A percentile compares a stretch with the other conserved stretches of the same genome.
phyloP scores from a whole-genome alignment of 1,140 invertebrate species.

The Onthophagus taurus region DNA sequence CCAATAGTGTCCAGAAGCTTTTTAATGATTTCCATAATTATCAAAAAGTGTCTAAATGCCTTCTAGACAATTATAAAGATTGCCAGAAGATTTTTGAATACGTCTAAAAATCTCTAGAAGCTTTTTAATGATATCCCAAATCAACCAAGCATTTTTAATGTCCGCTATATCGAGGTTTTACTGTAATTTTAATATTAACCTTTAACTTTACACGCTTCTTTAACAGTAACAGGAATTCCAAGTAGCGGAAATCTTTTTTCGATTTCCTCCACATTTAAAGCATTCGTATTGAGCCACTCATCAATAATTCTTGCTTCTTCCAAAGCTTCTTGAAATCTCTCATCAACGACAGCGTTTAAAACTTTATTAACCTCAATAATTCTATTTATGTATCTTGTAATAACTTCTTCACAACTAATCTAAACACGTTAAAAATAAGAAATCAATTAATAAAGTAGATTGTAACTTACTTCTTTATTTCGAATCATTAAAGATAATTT shows the following conservation, averaged over 20 bases:
- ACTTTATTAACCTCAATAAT: constrained; percentile 70
- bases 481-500: constrained; percentile 37
- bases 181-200: too few relatives aligned
- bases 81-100: too few relatives aligned
- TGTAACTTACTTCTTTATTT: constrained; percentile 41
- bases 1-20: too few relatives aligned
- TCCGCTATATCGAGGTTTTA: too few relatives aligned
- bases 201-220: constrained; percentile 46
- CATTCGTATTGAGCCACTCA: constrained; percentile 37
- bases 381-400: constrained; percentile 63
- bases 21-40: too few relatives aligned
- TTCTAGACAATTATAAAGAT: too few relatives aligned
- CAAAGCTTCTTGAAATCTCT: constrained; percentile 64
- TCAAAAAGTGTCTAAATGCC: too few relatives aligned
- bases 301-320: constrained; percentile 67
- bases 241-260: constrained; percentile 50
- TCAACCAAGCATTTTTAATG: too few relatives aligned
- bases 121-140: too few relatives aligned
- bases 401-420: constrained; percentile 58
- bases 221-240: constrained; percentile 65
- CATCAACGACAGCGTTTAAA: constrained; percentile 74
- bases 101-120: too few relatives aligned
- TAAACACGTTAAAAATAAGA: constrained; percentile 23
- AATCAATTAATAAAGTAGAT: constrained; percentile 2
- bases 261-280: constrained; percentile 35